Evolutionary conservation across 2,113 vertebrate genomes (phyloP).

Genomic region (Ceyx cyanopectus): DNA sequence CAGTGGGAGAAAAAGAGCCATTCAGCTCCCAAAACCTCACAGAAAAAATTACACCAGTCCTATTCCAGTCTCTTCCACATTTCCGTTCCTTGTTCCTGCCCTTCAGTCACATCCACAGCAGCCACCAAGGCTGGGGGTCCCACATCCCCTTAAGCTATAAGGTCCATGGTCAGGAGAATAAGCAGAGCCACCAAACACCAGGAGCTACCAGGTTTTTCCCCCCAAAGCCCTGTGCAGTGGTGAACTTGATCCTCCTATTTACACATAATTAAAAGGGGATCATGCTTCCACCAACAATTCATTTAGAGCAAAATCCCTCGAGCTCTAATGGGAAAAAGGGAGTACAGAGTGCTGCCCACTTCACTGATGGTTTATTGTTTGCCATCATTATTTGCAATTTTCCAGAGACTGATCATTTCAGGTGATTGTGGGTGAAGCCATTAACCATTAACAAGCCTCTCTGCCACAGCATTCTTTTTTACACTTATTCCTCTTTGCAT

Average conservation of each 20-base stretch:
- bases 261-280: not conserved
- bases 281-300: not conserved
- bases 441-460: not conserved
- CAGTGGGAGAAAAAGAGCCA: not conserved
- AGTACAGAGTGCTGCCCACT: not conserved
- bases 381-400: slow-evolving; percentile 20
- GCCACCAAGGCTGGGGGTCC: not conserved
- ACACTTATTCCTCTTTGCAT: not conserved
- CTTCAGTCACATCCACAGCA: not conserved
- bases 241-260: not conserved
- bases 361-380: not conserved
- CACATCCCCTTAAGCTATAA: too few species aligned
- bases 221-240: not conserved
- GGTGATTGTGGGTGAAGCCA: not conserved
- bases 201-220: not conserved
- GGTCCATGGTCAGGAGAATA: not conserved
- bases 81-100: not conserved
- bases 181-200: not conserved
- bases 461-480: not conserved
- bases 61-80: not conserved
- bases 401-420: not conserved
- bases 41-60: not conserved
- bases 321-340: not conserved
- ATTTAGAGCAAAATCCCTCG: not conserved
- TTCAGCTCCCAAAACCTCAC: not conserved